Evolutionary conservation across 2,113 vertebrate species (phyloP), one percentile per base, ranked within the genome.

Genomic region (Cynopterus brachyotis): DNA sequence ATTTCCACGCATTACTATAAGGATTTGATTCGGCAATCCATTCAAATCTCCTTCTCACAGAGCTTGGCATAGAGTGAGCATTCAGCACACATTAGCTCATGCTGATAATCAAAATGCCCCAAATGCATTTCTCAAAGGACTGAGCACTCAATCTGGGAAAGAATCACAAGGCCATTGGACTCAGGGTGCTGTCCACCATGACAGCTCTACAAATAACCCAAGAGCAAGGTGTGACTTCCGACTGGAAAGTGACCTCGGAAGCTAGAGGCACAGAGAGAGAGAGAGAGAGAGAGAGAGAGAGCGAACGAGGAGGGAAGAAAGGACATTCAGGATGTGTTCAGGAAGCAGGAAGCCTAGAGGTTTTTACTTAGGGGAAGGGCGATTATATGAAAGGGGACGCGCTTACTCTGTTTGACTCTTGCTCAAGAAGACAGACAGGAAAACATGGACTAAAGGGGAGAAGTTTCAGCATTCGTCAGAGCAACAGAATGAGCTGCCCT

Each of bases 311-410:
- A 1, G 4, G 17, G 30, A 69, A 40, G 72, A 45, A 70, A 35
- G 30, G 20, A 5, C 32, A 20, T 3, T 16, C 35, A 0, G 19
- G 1, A 2, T 0, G 0, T 8, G 4, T 11, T 67, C 50, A 30
- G 84, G 89, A 70, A 55, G 13, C 55, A 84, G 55, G 37, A 28
- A 32, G 69, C 28, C 50, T 69, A 15, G 30, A 69, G 35, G 59
- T 53, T 35, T 80, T 59, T 32, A 50, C 42, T 73, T 67, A 42
- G 24, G 66, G 9, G 50, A 81, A 72, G 32, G 35, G 37, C 17
- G n/a, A 26, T 11, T 2, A 28, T 28, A 13, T 69, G 50, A 70
- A 80, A 81, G 20, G 45, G 26, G 22, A 15, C 0, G 79, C 19
- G 24, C 2, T 19, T 50, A 40, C 17, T 73, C 45, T 55, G 26